These are phyloP conservation scores for Limanda limanda DNA, from an alignment of 2,113 vertebrate species.

Conservation along the genomic window DNA sequence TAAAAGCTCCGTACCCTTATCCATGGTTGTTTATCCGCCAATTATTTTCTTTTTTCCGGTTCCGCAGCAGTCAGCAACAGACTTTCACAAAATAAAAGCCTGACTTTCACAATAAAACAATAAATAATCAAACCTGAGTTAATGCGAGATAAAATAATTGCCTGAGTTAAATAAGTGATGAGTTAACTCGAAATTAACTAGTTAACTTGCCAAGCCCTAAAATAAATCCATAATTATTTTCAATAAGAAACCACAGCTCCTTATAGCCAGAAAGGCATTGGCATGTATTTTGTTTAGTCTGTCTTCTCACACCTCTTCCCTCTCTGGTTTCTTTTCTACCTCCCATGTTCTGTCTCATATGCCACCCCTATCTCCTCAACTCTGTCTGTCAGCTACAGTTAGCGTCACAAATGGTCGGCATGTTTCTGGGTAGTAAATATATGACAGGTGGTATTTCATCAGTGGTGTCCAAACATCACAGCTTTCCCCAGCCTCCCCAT, in stretches of 20 bases:
- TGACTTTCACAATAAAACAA: too few species aligned
- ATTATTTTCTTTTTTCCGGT: too few species aligned
- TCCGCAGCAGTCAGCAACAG: too few species aligned
- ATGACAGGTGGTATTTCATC: conserved; percentile 54
- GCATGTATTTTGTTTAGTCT: neutral
- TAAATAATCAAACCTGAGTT: too few species aligned
- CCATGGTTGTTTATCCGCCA: too few species aligned
- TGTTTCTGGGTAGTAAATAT: conserved; percentile 30
- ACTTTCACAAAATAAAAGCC: too few species aligned
- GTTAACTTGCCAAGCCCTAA: too few species aligned
- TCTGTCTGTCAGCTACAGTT: conserved; percentile 19
- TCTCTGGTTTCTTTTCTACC: conserved; percentile 3
- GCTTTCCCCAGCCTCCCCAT: neutral
- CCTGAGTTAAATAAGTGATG: too few species aligned
- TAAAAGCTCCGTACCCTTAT: too few species aligned
- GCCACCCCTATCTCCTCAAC: conserved; percentile 1
- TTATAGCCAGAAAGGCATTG: neutral
- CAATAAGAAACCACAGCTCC: neutral
- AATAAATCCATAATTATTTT: neutral
- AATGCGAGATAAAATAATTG: too few species aligned
- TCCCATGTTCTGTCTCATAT: neutral
- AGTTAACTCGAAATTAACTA: too few species aligned
- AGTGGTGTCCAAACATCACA: conserved; percentile 44
- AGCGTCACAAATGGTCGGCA: conserved; percentile 24
- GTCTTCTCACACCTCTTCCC: neutral